Evolutionary conservation across 2,888 invertebrate species (phyloP), one percentile per base, ranked within the genome.

Genomic region (Creontiades dilutus): DNA sequence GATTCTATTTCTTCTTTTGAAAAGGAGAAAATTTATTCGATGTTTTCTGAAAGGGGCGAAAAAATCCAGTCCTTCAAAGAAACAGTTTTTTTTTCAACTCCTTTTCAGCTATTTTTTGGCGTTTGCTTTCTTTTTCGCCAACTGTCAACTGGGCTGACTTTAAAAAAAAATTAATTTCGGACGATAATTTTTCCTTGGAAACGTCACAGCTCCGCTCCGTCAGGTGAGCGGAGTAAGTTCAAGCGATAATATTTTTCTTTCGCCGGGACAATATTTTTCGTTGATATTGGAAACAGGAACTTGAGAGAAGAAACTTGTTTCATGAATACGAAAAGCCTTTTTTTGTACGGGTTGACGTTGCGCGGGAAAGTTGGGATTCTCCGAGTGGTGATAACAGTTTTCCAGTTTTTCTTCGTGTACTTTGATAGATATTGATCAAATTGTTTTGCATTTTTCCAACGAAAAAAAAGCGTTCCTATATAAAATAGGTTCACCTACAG

Each of bases 161-260:
- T 68, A 1, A 23, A 68, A 23, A n/a, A 12, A 12, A 12, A 23
- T 68, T 68, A 23, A 37, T 37, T 37, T 37, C 37, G 7, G 37
- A 37, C 37, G 37, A 37, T 61, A 9, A 19, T 68, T 19, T 68
- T 7, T 5, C 68, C 68, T 2, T 5, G 19, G 27, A 68, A 11
- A 68, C 68, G 68, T 68, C 68, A 68, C 68, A 23, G 19, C 27
- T 23, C 11, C 27, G 37, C 9, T 23, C 68, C 23, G 12, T 5
- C 68, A 68, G 68, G 68, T 68, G 37, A 37, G 37, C 23, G 68
- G 27, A 68, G 23, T 68, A 68, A 68, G 27, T 68, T 68, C 12
- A 23, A 68, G 68, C 68, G 68, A 68, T 68, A 68, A 68, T 23
- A 23, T 68, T 68, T 68, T 68, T 23, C 68, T 68, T 68, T 23